A percentile compares a stretch with the other conserved stretches of the same genome.
Evolutionary conservation across 1,140 invertebrate genomes (phyloP).

Genomic region (Zaprionus africanus): DNA sequence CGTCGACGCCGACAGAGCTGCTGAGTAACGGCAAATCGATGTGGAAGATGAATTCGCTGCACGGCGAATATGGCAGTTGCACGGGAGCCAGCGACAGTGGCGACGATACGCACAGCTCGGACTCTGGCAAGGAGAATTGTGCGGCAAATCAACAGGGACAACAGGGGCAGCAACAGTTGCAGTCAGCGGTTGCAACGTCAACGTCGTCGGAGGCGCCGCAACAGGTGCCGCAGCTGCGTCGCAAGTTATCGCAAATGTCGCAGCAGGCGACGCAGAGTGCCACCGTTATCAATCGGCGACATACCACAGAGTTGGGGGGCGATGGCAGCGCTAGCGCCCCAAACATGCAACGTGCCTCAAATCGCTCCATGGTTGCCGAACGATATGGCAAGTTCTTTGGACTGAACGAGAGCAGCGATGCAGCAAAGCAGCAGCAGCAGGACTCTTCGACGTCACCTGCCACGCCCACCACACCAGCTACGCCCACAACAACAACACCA

Average conservation of each 20-base stretch:
- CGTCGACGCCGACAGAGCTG: neutral
- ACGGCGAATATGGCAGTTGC: conserved; percentile 6
- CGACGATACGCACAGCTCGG: conserved; percentile 54
- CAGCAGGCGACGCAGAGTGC: conserved; percentile 22
- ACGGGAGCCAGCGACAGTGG: conserved; percentile 51
- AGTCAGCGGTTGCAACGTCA: neutral
- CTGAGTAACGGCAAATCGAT: conserved; percentile 4
- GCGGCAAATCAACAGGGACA: conserved; percentile 62
- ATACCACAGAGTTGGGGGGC: conserved; percentile 50
- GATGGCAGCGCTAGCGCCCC: neutral
- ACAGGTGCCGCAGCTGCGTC: conserved; percentile 59
- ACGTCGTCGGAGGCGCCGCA: conserved; percentile 18
- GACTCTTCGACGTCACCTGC: conserved; percentile 33
- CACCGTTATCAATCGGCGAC: conserved; percentile 47
- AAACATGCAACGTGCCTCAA: conserved; percentile 3
- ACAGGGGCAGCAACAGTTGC: conserved; percentile 13
- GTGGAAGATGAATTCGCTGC: conserved; percentile 8
- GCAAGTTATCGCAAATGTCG: conserved; percentile 57
- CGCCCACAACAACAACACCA: conserved; percentile 8
- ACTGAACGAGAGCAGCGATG: conserved; percentile 31
- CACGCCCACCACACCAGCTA: conserved; percentile 17
- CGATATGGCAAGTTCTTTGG: conserved; percentile 79
- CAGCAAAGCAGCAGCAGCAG: neutral
- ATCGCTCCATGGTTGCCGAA: conserved; percentile 58
- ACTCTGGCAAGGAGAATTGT: conserved; percentile 79